Evolutionary conservation across 2,113 vertebrate genomes (phyloP).

Genomic region (Phyllopteryx taeniolatus): DNA sequence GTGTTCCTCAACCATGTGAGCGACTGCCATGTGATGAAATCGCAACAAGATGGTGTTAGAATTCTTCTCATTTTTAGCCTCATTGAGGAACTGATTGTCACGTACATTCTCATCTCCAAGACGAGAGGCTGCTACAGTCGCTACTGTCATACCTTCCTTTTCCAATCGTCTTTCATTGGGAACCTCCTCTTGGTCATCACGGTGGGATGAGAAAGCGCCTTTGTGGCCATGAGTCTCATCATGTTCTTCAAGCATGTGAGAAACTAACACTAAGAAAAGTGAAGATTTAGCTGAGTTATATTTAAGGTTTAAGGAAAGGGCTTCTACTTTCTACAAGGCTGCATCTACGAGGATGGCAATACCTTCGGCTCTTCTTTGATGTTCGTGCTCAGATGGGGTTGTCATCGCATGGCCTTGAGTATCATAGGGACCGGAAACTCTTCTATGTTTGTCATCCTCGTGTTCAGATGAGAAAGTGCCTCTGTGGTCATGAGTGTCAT

Average conservation of each 20-base stretch:
- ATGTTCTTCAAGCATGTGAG: background rate
- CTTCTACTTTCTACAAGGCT: too few relatives aligned
- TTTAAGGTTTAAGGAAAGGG: too few relatives aligned
- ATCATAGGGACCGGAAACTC: too few relatives aligned
- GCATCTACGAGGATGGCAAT: too few relatives aligned
- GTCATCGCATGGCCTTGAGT: slow-evolving; percentile 2
- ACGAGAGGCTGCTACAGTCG: background rate
- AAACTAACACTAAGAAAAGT: background rate
- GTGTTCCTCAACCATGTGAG: background rate
- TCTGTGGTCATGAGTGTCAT: background rate
- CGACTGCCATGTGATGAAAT: background rate
- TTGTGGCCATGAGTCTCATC: background rate
- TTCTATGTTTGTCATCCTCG: background rate
- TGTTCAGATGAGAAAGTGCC: background rate
- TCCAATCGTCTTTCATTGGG: background rate
- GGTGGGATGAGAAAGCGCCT: background rate
- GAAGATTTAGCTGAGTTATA: too few relatives aligned
- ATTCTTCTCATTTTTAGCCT: too few relatives aligned
- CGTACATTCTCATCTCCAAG: background rate
- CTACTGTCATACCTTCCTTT: background rate
- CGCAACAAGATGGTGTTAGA: background rate
- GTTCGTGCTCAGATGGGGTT: slow-evolving; percentile 1
- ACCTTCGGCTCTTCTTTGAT: too few relatives aligned
- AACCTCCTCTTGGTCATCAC: background rate
- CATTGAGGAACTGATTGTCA: too few relatives aligned